Evolutionary conservation across 2,113 vertebrate genomes (phyloP).

Genomic region (Amblyopsis rosae): DNA sequence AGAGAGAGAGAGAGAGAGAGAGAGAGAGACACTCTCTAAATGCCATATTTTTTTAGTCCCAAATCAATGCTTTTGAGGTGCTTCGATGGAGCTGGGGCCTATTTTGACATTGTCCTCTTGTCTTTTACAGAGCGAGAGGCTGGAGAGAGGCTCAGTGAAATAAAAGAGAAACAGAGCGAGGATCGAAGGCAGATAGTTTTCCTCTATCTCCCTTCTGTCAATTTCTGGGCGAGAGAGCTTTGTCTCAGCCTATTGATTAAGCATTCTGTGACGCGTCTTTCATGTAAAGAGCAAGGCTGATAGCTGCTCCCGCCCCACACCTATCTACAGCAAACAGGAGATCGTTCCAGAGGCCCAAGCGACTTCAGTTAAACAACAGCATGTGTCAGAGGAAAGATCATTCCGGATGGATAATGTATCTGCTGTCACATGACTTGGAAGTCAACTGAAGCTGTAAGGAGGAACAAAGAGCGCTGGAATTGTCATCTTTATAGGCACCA

Average conservation of each 20-base stretch:
- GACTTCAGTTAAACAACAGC: not conserved
- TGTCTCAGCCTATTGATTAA: constrained; percentile 28
- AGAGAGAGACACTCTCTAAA: not conserved
- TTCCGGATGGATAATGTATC: no score
- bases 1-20: no score
- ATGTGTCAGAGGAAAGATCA: no score
- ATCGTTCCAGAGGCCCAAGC: not conserved
- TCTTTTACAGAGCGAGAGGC: not conserved
- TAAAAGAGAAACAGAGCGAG: not conserved
- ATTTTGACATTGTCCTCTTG: constrained; percentile 15
- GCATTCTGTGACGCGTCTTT: constrained; percentile 12
- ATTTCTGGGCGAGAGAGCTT: constrained; percentile 2
- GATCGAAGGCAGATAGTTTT: constrained; percentile 32
- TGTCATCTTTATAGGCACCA: no score
- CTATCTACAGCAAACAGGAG: not conserved
- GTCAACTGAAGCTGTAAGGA: no score
- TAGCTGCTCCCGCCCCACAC: not conserved
- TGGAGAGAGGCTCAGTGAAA: not conserved
- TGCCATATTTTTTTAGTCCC: not conserved
- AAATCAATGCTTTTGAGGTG: constrained; percentile 9
- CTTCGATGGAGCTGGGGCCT: not conserved
- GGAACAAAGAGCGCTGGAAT: no score
- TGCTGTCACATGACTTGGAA: no score
- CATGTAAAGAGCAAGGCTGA: not conserved
- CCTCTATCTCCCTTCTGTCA: constrained; percentile 13